Base-by-base conservation (phyloP, 2,113 vertebrate species). In the Falco punctatus region DNA sequence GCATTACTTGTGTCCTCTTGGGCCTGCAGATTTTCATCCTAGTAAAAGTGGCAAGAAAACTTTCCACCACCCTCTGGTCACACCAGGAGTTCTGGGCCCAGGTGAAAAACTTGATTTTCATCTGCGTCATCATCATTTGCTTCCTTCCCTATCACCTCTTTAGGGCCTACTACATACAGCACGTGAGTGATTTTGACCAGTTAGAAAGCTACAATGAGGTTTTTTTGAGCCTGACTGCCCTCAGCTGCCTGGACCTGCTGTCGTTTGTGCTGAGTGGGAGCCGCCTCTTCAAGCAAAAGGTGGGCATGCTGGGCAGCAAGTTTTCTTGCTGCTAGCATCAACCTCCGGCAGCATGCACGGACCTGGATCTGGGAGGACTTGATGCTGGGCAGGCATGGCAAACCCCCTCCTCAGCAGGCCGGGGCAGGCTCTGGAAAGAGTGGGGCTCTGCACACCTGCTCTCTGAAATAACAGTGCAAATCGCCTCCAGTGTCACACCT, bases 61-160 rank as follows among this genome's bases (percentile, higher is more conserved):
- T 99, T 16, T 96, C 87, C 2, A 52, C 87, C 5, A 96, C 96
- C 16, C 91, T 98, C 12, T 96, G 96, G 13, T 97, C 96, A 33
- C 98, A 99, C 90, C 99, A 99, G 92, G 99, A 99, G 28, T 99
- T 99, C 67, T 98, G 98, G 98, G 98, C 98, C 38, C 99, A 99
- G 64, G 58, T 98, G 74, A 99, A 99, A 96, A 99, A 98, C 59
- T 30, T 99, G 46, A 97, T 98, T 93, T 99, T 99, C 73, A 98
- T 99, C 30, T 97, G 98, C 1, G 92, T 99, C 83, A 98, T 99
- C 90, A 88, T 99, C 38, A 69, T 97, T 70, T 99, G 98, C 88
- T 98, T 99, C 73, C 96, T 99, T 54, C 99, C 99, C 20, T 99
- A 99, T 91, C 99, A 99, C 44, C 55, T 98, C 42, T 99, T 99